These are phyloP conservation scores for Eupithecia subfuscata DNA, from an alignment of 2,888 invertebrate species.

Conservation along the genomic window DNA sequence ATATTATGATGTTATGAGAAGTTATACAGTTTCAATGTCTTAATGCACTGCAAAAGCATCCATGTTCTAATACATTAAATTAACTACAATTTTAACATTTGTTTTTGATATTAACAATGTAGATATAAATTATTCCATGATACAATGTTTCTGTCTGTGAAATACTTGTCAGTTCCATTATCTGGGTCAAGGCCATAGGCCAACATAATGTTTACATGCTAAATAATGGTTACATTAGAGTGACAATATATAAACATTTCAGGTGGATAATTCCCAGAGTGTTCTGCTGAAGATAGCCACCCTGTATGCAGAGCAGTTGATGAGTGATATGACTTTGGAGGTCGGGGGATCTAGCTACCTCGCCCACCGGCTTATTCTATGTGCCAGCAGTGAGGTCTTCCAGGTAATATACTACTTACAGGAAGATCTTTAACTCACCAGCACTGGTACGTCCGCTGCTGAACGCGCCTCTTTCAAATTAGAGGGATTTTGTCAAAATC, in stretches of 20 bases:
- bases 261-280: conserved; percentile 94
- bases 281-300: conserved; percentile 92
- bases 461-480: no score
- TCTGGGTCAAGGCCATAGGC: background rate
- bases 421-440: background rate
- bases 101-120: no score
- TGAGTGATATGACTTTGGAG: conserved; percentile 94
- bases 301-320: conserved; percentile 92
- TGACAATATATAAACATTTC: conserved; percentile 33
- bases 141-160: background rate
- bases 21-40: no score
- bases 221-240: background rate
- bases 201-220: background rate
- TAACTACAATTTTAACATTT: no score
- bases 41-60: no score
- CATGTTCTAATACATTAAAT: no score
- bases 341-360: conserved; percentile 93
- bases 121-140: background rate
- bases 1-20: no score
- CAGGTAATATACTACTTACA: conserved; percentile 84
- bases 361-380: conserved; percentile 95
- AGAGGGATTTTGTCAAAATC: no score
- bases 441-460: background rate
- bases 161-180: background rate
- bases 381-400: conserved; percentile 97